Conservation (phyloP, 2,113 vertebrate genomes). For the Axis porcinus region DNA sequence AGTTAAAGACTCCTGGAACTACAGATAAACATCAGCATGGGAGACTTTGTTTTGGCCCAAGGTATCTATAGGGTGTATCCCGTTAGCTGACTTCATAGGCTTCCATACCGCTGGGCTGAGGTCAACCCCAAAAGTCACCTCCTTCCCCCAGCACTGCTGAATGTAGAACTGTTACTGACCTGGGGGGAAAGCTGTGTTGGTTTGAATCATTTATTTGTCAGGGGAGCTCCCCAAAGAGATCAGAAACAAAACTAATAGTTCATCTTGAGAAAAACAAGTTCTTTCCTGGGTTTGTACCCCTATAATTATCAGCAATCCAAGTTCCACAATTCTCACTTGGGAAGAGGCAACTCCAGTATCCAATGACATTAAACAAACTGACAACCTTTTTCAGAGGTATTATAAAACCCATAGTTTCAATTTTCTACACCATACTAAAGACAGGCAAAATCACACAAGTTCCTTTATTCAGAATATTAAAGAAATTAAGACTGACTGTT, state of each 20-base stretch:
- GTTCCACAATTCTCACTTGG: slow-evolving; percentile 2
- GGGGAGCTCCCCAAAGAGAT: background rate
- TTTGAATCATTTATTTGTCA: background rate
- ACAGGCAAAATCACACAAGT: background rate
- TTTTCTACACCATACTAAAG: slow-evolving; percentile 8
- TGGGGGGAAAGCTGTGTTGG: background rate
- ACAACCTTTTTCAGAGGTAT: background rate
- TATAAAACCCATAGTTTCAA: background rate
- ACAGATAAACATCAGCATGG: background rate
- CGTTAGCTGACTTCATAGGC: background rate
- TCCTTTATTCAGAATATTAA: background rate
- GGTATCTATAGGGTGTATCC: background rate
- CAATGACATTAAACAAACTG: background rate
- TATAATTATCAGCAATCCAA: slow-evolving; percentile 8
- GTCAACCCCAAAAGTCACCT: background rate
- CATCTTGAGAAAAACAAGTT: slow-evolving; percentile 13
- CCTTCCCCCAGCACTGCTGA: background rate
- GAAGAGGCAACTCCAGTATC: background rate
- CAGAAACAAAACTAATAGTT: slow-evolving; percentile 17
- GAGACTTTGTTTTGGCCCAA: background rate
- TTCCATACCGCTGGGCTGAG: background rate
- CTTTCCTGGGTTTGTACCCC: background rate
- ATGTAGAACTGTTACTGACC: background rate
- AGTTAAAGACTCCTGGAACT: background rate
- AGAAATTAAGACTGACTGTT: background rate